phyloP scores from a whole-genome alignment of 2,888 invertebrate species.

The Prosopocoilus inquinatus region DNA sequence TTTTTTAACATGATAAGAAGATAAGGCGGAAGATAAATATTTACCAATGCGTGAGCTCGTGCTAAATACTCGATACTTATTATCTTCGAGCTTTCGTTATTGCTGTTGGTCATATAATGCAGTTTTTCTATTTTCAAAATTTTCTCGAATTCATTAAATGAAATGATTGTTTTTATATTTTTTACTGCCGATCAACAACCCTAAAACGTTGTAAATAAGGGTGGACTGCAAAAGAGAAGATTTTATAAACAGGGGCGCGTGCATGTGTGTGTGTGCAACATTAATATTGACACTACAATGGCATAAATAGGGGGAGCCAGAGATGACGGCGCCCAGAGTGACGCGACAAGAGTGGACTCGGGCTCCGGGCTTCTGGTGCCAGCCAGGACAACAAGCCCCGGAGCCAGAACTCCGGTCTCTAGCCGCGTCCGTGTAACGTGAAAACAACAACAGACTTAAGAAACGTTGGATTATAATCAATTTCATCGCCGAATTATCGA shows the following conservation, averaged over 20 bases:
- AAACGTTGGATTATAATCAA: constrained; percentile 12
- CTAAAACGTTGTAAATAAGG: no score
- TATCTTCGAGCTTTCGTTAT: no score
- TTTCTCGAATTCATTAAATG: no score
- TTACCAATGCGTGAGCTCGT: no score
- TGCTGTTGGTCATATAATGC: no score
- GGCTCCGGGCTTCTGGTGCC: constrained; percentile 38
- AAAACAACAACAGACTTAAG: constrained; percentile 38
- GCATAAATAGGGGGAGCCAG: constrained; percentile 42
- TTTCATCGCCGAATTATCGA: background rate
- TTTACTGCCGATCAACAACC: no score
- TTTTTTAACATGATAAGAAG: no score
- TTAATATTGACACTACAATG: constrained; percentile 42
- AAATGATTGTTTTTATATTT: no score
- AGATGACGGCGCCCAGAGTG: constrained; percentile 38
- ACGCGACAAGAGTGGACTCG: constrained; percentile 41
- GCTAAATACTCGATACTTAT: no score
- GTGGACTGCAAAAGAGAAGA: constrained; percentile 16
- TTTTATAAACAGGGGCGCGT: constrained; percentile 28
- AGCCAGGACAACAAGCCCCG: constrained; percentile 29
- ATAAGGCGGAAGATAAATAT: no score
- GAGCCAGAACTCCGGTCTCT: constrained; percentile 29
- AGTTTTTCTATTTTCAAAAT: no score
- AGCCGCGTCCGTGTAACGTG: constrained; percentile 24
- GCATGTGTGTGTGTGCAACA: constrained; percentile 33